Evolutionary conservation across 2,888 invertebrate genomes (phyloP).

Genomic region (Neria commutata): DNA sequence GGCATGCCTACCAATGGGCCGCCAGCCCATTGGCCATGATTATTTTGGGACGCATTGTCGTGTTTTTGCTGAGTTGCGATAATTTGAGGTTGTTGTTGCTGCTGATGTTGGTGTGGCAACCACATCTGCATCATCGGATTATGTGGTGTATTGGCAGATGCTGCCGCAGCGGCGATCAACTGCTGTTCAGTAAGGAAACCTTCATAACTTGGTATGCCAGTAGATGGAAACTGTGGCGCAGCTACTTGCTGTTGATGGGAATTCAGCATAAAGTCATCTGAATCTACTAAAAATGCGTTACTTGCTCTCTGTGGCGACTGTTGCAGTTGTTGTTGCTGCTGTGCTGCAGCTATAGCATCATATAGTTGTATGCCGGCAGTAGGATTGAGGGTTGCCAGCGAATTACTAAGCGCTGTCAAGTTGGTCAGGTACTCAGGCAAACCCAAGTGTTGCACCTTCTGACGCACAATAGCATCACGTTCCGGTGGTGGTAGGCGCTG

Average conservation of each 20-base stretch:
- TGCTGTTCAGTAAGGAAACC: conserved; percentile 47
- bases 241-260: conserved; percentile 33
- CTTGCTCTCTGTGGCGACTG: conserved; percentile 16
- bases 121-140: conserved; percentile 49
- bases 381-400: conserved; percentile 50
- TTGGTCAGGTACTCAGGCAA: conserved; percentile 57
- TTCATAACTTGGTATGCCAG: no score
- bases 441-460: conserved; percentile 51
- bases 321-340: conserved; percentile 32
- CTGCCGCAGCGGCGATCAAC: conserved; percentile 32
- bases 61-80: conserved; percentile 14
- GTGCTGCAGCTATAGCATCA: conserved; percentile 43
- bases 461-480: conserved; percentile 50
- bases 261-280: conserved; percentile 46
- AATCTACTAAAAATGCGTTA: conserved; percentile 37
- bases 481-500: conserved; percentile 49
- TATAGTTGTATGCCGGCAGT: conserved; percentile 49
- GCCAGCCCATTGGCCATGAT: conserved; percentile 24
- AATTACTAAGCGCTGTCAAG: conserved; percentile 50
- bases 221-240: conserved; percentile 12
- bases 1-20: conserved; percentile 29
- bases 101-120: conserved; percentile 35
- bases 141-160: conserved; percentile 27
- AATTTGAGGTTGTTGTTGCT: conserved; percentile 27
- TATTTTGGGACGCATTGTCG: conserved; percentile 1